phyloP scores from a whole-genome alignment of 2,797 vertebrate genomes.

The Cyclopterus lumpus region DNA sequence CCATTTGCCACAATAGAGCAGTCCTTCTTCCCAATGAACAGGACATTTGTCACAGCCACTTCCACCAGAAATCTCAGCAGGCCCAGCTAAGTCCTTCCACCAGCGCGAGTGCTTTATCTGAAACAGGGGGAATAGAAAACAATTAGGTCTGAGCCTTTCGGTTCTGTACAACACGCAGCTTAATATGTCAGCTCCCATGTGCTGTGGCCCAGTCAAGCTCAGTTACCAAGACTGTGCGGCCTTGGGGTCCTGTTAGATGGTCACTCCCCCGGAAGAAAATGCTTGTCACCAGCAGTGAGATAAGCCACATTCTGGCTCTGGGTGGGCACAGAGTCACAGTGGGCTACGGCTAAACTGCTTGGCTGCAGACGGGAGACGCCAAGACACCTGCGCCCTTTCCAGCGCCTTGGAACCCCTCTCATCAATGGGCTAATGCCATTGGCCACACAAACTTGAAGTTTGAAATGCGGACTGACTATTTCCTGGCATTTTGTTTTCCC shows the following conservation, averaged over 20 bases:
- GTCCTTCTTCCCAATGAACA: neutral
- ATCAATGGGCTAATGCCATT: neutral
- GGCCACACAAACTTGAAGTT: conserved; percentile 18
- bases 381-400: conserved; percentile 41
- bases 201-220: conserved; percentile 27
- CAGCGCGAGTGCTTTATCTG: conserved; percentile 7
- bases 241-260: conserved; percentile 27
- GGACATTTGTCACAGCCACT: conserved; percentile 2
- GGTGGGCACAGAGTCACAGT: conserved; percentile 12
- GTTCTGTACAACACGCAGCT: conserved; percentile 15
- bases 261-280: conserved; percentile 36
- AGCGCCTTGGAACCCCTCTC: conserved; percentile 31
- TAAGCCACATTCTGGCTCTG: conserved; percentile 26
- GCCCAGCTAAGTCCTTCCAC: neutral
- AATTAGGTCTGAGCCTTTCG: conserved; percentile 7
- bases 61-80: conserved; percentile 5
- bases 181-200: conserved; percentile 42
- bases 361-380: neutral
- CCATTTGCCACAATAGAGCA: neutral
- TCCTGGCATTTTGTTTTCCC: conserved; percentile 20
- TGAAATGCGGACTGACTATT: conserved; percentile 18
- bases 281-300: conserved; percentile 25
- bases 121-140: conserved; percentile 35
- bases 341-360: conserved; percentile 6
- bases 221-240: conserved; percentile 21